These are phyloP conservation scores for Amorpha juglandis DNA, from an alignment of 2,888 invertebrate genomes.

Conservation along the genomic window DNA sequence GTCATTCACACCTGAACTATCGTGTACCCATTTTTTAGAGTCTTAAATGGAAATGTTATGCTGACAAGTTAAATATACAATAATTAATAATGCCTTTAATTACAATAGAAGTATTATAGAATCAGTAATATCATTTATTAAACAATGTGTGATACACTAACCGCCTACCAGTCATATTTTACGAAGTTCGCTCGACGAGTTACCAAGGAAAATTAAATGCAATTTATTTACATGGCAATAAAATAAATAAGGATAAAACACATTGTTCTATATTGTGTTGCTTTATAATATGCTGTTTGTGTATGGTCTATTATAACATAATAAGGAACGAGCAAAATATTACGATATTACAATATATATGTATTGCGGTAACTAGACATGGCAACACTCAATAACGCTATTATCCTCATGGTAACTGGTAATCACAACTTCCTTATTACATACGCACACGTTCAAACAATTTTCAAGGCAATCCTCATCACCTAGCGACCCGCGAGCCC, in stretches of 20 bases:
- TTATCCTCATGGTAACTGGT: constrained; percentile 27
- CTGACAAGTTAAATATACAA: not conserved
- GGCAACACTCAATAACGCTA: constrained; percentile 17
- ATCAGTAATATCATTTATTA: not conserved
- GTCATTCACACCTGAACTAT: constrained; percentile 1
- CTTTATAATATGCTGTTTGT: not conserved
- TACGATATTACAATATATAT: not conserved
- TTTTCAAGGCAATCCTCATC: constrained; percentile 26
- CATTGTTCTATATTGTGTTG: not conserved
- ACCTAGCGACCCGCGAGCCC: constrained; percentile 21
- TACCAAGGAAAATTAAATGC: constrained; percentile 18
- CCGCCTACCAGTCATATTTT: not conserved
- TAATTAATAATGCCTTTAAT: not conserved
- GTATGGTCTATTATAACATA: not conserved
- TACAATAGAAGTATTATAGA: not conserved
- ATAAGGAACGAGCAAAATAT: not conserved
- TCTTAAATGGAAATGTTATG: not conserved
- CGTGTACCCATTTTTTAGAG: not conserved
- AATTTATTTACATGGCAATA: not conserved
- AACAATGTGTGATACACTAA: not conserved
- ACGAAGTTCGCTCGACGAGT: not conserved
- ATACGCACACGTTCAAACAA: constrained; percentile 24
- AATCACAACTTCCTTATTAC: constrained; percentile 27
- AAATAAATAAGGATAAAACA: constrained; percentile 3
- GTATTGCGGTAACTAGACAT: not conserved